Evolutionary conservation across 1,140 invertebrate species (phyloP).

Genomic region (Euura lappo): DNA sequence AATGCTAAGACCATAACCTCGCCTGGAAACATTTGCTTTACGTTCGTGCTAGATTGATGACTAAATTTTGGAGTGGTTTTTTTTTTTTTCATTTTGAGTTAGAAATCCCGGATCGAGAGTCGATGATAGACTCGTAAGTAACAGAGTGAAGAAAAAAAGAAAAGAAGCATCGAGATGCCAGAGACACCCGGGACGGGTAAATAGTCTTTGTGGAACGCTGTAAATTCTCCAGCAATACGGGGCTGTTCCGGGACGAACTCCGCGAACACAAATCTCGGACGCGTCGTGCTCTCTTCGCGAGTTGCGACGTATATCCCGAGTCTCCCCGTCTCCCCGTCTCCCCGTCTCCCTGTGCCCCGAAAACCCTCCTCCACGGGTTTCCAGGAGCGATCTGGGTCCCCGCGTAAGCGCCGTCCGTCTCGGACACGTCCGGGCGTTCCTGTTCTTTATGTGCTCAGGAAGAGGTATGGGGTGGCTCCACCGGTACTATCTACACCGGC

Average conservation of each 20-base stretch:
- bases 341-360: not conserved
- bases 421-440: constrained; percentile 48
- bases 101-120: too few relatives aligned
- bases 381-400: not conserved
- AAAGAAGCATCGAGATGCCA: too few relatives aligned
- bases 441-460: constrained; percentile 50
- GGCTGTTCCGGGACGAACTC: constrained; percentile 36
- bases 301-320: not conserved
- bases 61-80: too few relatives aligned
- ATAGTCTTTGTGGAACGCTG: not conserved
- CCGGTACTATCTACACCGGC: constrained; percentile 43
- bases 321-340: constrained; percentile 16
- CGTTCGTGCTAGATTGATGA: too few relatives aligned
- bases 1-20: too few relatives aligned
- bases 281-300: constrained; percentile 13
- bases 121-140: too few relatives aligned
- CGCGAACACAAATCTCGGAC: constrained; percentile 40
- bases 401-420: constrained; percentile 52
- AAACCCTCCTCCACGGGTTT: constrained; percentile 28
- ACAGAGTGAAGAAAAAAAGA: too few relatives aligned
- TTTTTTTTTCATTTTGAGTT: too few relatives aligned
- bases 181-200: not conserved
- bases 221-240: constrained; percentile 41
- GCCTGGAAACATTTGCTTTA: too few relatives aligned
- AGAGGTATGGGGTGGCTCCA: constrained; percentile 43